Conservation (phyloP, 1,140 invertebrate genomes). For the Arctopsyche grandis region DNA sequence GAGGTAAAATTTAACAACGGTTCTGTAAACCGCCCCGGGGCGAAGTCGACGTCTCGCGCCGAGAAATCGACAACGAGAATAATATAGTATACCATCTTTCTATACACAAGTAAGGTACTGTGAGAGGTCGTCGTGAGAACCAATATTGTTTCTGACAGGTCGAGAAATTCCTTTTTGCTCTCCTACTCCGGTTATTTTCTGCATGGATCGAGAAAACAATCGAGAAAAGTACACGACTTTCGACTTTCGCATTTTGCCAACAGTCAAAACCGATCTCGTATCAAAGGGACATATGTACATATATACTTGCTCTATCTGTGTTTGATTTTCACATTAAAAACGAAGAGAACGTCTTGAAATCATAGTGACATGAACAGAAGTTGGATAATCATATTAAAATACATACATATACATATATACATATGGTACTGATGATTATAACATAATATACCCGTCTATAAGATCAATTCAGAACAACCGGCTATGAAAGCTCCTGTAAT, state of each 20-base stretch:
- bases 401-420: too few relatives aligned
- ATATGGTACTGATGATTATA: too few relatives aligned
- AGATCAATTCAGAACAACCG: too few relatives aligned
- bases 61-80: neutral
- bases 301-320: too few relatives aligned
- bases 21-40: conserved; percentile 17
- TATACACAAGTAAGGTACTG: neutral
- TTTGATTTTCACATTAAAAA: too few relatives aligned
- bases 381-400: too few relatives aligned
- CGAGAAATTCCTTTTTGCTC: conserved; percentile 12
- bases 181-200: conserved; percentile 13
- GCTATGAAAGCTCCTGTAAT: too few relatives aligned
- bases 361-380: too few relatives aligned
- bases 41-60: conserved; percentile 10
- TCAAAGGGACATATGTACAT: too few relatives aligned
- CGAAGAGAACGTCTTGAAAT: too few relatives aligned
- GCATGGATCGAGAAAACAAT: neutral
- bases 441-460: too few relatives aligned
- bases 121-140: conserved; percentile 37
- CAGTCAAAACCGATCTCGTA: neutral
- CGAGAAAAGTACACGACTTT: neutral
- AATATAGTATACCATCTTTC: too few relatives aligned
- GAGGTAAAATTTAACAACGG: conserved; percentile 19
- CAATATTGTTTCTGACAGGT: conserved; percentile 40
- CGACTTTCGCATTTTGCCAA: neutral